Percentiles rank a stretch among this genome's conserved stretches.
These are phyloP conservation scores for Larimichthys crocea DNA, from an alignment of 2,113 vertebrate species.

Conservation along the genomic window DNA sequence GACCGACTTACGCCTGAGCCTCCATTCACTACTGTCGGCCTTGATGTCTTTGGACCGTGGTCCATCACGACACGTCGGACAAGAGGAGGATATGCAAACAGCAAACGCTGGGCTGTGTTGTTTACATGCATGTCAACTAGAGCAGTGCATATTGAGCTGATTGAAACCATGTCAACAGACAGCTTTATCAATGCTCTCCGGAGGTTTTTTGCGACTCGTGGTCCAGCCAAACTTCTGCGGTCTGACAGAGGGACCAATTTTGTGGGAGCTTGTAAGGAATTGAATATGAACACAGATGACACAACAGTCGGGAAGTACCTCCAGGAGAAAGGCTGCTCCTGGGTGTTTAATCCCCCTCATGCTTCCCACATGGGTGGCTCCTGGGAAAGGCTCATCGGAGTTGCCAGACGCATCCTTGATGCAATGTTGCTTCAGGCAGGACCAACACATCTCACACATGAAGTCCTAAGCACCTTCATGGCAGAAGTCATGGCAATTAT, in stretches of 20 bases:
- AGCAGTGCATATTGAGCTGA: constrained; percentile 9
- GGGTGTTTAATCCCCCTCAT: constrained; percentile 22
- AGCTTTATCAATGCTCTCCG: constrained; percentile 7
- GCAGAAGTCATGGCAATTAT: background rate
- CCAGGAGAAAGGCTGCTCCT: background rate
- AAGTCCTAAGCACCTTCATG: background rate
- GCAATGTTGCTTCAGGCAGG: background rate
- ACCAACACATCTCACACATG: background rate
- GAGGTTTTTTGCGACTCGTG: background rate
- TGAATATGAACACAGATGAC: background rate
- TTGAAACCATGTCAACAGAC: background rate
- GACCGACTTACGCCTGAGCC: too few species aligned
- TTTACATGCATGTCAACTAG: background rate
- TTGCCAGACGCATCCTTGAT: background rate
- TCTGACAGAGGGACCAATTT: too few species aligned
- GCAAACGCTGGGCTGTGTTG: too few species aligned
- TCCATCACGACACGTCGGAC: too few species aligned
- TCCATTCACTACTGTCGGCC: too few species aligned
- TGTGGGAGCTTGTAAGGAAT: background rate
- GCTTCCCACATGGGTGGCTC: constrained; percentile 12
- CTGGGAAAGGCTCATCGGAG: constrained; percentile 16
- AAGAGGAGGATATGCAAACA: too few species aligned
- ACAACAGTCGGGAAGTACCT: background rate
- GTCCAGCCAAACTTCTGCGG: background rate
- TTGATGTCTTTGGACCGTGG: too few species aligned